Conservation (phyloP, 2,888 invertebrate genomes). For the Agriopis aurantiaria region DNA sequence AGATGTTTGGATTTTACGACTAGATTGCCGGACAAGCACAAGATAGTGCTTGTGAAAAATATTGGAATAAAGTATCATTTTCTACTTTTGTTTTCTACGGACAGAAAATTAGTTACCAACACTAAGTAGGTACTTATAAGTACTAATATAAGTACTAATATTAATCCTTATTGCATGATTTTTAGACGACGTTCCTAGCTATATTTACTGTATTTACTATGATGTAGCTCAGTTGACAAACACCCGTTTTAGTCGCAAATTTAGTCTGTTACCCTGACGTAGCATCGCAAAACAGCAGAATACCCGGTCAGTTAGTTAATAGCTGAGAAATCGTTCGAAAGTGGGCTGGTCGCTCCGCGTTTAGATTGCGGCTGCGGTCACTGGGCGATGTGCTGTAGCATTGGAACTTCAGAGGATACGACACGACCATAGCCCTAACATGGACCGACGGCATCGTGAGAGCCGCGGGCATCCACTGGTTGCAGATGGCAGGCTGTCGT, state of each 20-base stretch:
- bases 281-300: neutral
- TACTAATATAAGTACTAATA: no score
- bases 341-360: neutral
- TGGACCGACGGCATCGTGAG: neutral
- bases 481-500: no score
- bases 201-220: no score
- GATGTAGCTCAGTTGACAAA: no score
- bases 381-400: neutral
- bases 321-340: constrained; percentile 7
- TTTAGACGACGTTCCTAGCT: no score
- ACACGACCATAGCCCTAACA: neutral
- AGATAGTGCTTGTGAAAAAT: neutral
- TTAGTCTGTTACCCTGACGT: no score
- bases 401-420: neutral
- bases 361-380: constrained; percentile 11
- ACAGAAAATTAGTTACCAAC: no score
- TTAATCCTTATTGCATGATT: no score
- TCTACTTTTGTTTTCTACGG: no score
- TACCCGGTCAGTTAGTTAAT: neutral
- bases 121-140: no score
- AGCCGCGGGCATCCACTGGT: no score
- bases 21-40: neutral
- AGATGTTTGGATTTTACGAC: neutral
- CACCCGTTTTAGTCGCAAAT: no score
- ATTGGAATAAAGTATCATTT: neutral